Evolutionary conservation across 2,113 vertebrate species (phyloP).

Genomic region (Stegastes partitus): DNA sequence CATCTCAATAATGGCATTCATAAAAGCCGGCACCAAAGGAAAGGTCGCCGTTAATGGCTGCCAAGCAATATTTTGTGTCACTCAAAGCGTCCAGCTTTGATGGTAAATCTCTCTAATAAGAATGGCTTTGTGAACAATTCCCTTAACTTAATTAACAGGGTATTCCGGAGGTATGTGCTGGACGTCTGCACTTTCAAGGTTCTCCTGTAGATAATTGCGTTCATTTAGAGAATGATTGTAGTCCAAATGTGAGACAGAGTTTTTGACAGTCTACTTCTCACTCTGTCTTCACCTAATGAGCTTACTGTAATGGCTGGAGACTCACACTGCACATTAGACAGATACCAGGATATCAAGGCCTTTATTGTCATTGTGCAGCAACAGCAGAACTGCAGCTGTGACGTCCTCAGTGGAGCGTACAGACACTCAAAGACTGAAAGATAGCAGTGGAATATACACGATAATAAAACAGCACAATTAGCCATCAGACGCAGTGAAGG

Average conservation of each 20-base stretch:
- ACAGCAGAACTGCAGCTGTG: background rate
- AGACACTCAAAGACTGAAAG: too few species aligned
- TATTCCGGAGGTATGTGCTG: constrained; percentile 13
- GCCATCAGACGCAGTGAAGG: too few species aligned
- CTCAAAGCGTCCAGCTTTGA: constrained; percentile 33
- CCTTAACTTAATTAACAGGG: constrained; percentile 29
- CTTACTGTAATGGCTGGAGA: background rate
- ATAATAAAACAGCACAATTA: too few species aligned
- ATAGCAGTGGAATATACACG: too few species aligned
- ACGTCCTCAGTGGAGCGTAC: too few species aligned
- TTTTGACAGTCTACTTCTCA: background rate
- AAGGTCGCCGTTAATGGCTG: constrained; percentile 55
- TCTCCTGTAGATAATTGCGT: background rate
- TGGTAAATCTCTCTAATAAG: constrained; percentile 50
- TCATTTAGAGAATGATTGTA: background rate
- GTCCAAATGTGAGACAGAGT: background rate
- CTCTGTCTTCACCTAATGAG: background rate
- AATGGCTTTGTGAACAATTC: constrained; percentile 17
- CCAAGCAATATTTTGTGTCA: constrained; percentile 52
- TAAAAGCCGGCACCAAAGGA: constrained; percentile 58
- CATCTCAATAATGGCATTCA: constrained; percentile 56
- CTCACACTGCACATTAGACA: background rate
- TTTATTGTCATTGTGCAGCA: background rate
- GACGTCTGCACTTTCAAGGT: background rate
- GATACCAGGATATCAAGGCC: background rate